Evolutionary conservation across 2,888 invertebrate genomes (phyloP), one percentile per base, ranked within the genome.

Genomic region (Trissolcus japonicus): DNA sequence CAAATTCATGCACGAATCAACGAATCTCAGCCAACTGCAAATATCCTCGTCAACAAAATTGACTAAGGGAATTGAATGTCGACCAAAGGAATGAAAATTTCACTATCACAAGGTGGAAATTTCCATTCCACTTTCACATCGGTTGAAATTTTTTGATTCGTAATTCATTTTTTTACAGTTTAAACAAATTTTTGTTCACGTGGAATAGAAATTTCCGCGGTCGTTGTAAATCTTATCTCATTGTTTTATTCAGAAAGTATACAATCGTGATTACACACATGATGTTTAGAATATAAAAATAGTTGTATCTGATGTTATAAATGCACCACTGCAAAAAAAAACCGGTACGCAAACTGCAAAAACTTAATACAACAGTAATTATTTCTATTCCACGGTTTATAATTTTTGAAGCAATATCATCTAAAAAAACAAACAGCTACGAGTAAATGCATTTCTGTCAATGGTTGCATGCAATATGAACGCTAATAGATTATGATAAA

Each of bases 161-260:
- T 46, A 4, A 16, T 46, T 14, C 14, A 16, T 6, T 46, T 16
- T 46, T 16, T 46, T 16, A 57, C n/a, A 51, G 19, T 62, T 51
- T 2, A 57, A 62, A 63, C n/a, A 43, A 53, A 50, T 51, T n/a
- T 19, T 51, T 53, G 0, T 21, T 16, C 46, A 6, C 88, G 89
- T 89, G 89, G 89, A 90, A 90, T 88, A 89, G 89, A 89, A 89
- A 90, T 87, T 88, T 87, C 86, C 86, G 81, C 77, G 29, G 7
- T 35, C 35, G 55, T 55, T 25, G 0, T 14, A 74, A 4, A 73
- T 73, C 7, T 51, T 51, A 19, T 69, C 75, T 35, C 66, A 17
- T 56, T 54, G 66, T 79, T 81, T 82, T 80, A 78, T 63, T 75
- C 55, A 55, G 7, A 57, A 57, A 40, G 25, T 11, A 11, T 53